Evolutionary conservation across 2,888 invertebrate species (phyloP).

Genomic region (Julus scandinavius): DNA sequence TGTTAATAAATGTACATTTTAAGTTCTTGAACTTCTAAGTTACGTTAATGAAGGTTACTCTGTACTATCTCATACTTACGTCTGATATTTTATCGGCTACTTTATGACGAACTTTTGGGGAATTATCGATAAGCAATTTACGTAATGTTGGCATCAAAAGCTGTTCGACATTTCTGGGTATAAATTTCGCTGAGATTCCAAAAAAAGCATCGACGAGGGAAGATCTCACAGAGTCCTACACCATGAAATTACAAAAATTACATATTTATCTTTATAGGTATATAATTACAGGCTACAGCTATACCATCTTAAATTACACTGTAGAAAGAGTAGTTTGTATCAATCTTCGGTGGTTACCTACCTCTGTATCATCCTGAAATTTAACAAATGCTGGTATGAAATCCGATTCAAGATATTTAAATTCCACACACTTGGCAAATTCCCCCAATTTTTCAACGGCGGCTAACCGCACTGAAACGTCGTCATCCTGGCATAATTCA

Average conservation of each 20-base stretch:
- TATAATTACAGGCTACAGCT: too few species aligned
- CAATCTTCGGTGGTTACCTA: background rate
- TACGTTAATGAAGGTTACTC: background rate
- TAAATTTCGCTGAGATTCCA: slow-evolving; percentile 51
- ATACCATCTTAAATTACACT: background rate
- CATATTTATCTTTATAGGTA: too few species aligned
- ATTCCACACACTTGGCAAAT: slow-evolving; percentile 45
- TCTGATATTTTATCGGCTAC: slow-evolving; percentile 44
- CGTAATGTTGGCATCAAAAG: slow-evolving; percentile 49
- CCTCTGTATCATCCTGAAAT: slow-evolving; percentile 33
- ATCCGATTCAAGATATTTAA: slow-evolving; percentile 37
- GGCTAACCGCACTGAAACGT: background rate
- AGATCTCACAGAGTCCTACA: slow-evolving; percentile 50
- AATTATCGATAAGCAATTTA: slow-evolving; percentile 46
- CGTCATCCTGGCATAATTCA: slow-evolving; percentile 33
- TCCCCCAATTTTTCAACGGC: slow-evolving; percentile 46
- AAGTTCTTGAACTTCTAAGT: too few species aligned
- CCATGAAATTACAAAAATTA: background rate
- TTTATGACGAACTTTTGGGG: slow-evolving; percentile 28
- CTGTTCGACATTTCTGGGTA: slow-evolving; percentile 53
- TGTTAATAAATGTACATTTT: background rate
- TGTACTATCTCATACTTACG: background rate
- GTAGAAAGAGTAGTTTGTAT: background rate
- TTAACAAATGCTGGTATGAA: slow-evolving; percentile 43
- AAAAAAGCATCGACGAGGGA: slow-evolving; percentile 48